Conservation (phyloP, 1,140 invertebrate species). For the Delia radicum region DNA sequence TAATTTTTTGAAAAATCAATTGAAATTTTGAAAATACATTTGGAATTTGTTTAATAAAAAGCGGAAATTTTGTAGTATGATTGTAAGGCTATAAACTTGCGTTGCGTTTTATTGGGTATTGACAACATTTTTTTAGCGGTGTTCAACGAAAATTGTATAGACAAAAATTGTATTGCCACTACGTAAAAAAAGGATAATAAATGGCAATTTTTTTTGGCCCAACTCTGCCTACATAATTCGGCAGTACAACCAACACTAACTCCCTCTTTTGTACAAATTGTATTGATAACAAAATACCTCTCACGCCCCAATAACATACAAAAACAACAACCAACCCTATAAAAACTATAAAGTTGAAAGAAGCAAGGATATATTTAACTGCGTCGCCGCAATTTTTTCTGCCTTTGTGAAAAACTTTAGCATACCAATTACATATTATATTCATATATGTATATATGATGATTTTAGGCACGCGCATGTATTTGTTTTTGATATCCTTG, state of each 20-base stretch:
- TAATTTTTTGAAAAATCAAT: no score
- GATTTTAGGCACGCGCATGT: neutral
- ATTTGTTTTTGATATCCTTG: conserved; percentile 24
- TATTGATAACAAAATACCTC: neutral
- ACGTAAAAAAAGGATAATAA: neutral
- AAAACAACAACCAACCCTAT: neutral
- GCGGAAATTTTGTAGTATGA: no score
- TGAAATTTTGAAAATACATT: no score
- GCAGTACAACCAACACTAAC: conserved; percentile 3
- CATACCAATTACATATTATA: conserved; percentile 27
- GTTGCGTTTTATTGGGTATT: no score
- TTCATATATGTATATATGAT: neutral
- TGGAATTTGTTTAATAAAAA: no score
- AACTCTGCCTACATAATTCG: neutral
- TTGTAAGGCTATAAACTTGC: no score
- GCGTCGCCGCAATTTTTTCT: neutral
- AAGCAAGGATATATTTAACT: neutral
- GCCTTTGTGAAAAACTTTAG: conserved; percentile 33
- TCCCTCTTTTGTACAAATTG: neutral
- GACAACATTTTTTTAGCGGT: no score
- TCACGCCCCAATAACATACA: neutral
- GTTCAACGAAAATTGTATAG: no score
- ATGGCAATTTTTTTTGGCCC: neutral
- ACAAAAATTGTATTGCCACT: no score
- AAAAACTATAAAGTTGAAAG: conserved; percentile 10